Evolutionary conservation across 2,888 invertebrate species (phyloP).

Genomic region (Drosophila dives): DNA sequence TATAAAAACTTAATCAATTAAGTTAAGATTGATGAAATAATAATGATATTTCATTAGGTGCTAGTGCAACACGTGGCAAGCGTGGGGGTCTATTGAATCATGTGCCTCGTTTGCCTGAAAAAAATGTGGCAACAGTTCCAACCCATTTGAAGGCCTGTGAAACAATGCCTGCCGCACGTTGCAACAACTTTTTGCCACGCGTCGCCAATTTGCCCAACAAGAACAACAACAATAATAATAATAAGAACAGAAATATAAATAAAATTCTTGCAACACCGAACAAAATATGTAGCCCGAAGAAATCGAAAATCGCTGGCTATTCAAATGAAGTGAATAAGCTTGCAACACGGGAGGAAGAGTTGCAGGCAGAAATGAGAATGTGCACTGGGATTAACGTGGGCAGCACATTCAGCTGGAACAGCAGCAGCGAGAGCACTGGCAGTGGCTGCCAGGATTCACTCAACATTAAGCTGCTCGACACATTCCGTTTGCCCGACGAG

Average conservation of each 20-base stretch:
- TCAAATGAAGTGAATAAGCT: neutral
- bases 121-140: neutral
- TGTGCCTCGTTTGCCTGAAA: slow-evolving; percentile 7
- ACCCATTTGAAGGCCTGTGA: neutral
- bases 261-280: neutral
- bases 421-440: neutral
- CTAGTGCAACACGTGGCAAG: slow-evolving; percentile 1
- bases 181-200: slow-evolving; percentile 52
- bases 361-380: neutral
- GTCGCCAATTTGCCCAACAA: slow-evolving; percentile 30
- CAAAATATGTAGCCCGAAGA: slow-evolving; percentile 23
- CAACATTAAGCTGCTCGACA: slow-evolving; percentile 34
- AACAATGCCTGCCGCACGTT: neutral
- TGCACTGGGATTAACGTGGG: neutral
- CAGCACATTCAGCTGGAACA: slow-evolving; percentile 10
- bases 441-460: slow-evolving; percentile 29
- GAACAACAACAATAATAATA: neutral
- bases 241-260: neutral
- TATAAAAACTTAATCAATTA: neutral
- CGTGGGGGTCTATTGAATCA: slow-evolving; percentile 13
- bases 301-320: neutral
- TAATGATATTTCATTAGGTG: neutral
- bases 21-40: neutral
- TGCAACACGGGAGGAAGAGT: neutral
- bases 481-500: slow-evolving; percentile 34